Base-by-base conservation (phyloP, 2,113 vertebrate genomes). In the Pollimyrus isidori region DNA sequence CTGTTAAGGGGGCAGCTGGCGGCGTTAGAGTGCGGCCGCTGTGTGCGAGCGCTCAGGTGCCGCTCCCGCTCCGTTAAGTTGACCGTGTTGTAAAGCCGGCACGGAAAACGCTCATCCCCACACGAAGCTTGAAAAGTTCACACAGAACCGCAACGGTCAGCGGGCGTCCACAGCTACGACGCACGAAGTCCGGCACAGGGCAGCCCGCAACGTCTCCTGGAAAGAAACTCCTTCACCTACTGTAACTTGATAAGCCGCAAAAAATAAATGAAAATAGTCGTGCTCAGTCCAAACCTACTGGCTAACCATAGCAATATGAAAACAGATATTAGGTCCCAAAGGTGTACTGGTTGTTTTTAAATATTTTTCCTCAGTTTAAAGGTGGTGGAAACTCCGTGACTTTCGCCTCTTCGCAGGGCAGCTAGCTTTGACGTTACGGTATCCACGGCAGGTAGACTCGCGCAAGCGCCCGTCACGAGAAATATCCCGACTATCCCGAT, bases 241-340 rank as follows among this genome's bases (percentile, higher is more conserved):
- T 91, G 94, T 92, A 96, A 96, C 95, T 95, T 95, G 95, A 95
- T 90, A 91, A 90, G 91, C 91, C 49, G 46, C 91, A 82, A 90
- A 76, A 88, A 92, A 91, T 91, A 49, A 76, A 69, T 30, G 62
- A 82, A 89, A 90, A 92, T 91, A 35, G 90, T 53, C 35, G 2
- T 62, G 89, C 56, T 89, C 92, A 92, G 89, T 89, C 89, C 89
- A 17, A 21, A 52, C 30, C 30, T 35, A 50, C 5, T 15, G 62
- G 80, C 26, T 49, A 11, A 91, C 88, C 13, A 42, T 10, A 87
- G 53, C 53, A 6, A 9, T 83, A 73, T 45, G 23, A 85, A 39
- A 83, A 10, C 88, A 30, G 21, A 2, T 39, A 89, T 52, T 49
- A 21, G 52, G 7, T 35, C 89, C 23, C 42, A 13, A 89, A 35